A percentile compares a stretch with the other conserved stretches of the same genome.
Conservation (phyloP, 1,140 invertebrate genomes). For the Mactra quadrangularis region DNA sequence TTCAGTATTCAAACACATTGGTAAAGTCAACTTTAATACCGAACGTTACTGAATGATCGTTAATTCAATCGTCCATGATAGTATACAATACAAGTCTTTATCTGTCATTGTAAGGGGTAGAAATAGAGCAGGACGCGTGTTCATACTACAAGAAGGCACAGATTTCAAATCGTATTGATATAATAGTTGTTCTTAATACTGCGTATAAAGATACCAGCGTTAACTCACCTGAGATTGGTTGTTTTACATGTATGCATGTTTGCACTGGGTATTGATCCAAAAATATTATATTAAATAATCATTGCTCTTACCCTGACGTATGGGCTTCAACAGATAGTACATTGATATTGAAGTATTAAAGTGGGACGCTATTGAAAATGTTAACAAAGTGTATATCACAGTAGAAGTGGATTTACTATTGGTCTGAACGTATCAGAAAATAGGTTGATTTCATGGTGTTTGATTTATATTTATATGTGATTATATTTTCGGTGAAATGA, state of each 20-base stretch:
- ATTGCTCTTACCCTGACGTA: not conserved
- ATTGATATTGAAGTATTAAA: not conserved
- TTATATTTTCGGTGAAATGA: slow-evolving; percentile 2
- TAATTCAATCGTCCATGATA: slow-evolving; percentile 43
- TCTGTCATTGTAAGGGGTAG: slow-evolving; percentile 20
- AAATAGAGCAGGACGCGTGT: slow-evolving; percentile 37
- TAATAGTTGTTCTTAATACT: not conserved
- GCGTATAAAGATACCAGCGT: slow-evolving; percentile 1
- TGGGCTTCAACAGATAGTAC: slow-evolving; percentile 20
- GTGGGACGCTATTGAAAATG: slow-evolving; percentile 17
- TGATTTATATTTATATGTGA: slow-evolving; percentile 27
- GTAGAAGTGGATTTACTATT: slow-evolving; percentile 18
- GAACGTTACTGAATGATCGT: slow-evolving; percentile 10
- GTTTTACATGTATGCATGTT: slow-evolving; percentile 17
- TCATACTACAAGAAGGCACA: not conserved
- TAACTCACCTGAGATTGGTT: slow-evolving; percentile 24
- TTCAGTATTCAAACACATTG: not conserved
- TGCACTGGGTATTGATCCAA: slow-evolving; percentile 23
- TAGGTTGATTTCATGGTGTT: slow-evolving; percentile 6
- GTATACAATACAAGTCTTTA: slow-evolving; percentile 27
- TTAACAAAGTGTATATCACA: slow-evolving; percentile 23
- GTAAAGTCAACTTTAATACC: slow-evolving; percentile 1
- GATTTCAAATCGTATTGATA: not conserved
- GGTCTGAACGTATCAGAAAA: slow-evolving; percentile 8
- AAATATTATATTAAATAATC: slow-evolving; percentile 48